A percentile compares a stretch with the other conserved stretches of the same genome.
phyloP scores from a whole-genome alignment of 2,888 invertebrate genomes.

The Scrobipalpa atriplicella region DNA sequence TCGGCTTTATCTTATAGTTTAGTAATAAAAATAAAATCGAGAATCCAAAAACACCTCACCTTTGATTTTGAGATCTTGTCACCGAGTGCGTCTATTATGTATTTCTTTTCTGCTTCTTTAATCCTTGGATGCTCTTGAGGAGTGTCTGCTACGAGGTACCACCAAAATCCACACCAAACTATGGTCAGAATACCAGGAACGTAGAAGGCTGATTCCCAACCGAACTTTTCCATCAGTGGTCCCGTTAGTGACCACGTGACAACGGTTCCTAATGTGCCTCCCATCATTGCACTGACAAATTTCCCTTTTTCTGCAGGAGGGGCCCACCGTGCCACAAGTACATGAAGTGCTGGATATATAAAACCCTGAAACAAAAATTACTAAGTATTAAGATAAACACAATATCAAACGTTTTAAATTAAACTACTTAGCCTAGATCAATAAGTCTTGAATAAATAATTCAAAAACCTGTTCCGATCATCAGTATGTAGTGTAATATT shows the following conservation, averaged over 20 bases:
- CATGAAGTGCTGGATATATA: conserved; percentile 85
- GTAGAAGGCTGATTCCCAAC: conserved; percentile 88
- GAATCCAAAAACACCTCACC: conserved; percentile 54
- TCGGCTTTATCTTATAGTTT: background rate
- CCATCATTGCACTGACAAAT: conserved; percentile 87
- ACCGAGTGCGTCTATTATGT: conserved; percentile 84
- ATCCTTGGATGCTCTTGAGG: conserved; percentile 85
- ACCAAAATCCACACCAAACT: conserved; percentile 83
- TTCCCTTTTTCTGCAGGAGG: conserved; percentile 89
- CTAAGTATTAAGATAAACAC: background rate
- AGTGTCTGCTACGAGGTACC: conserved; percentile 84
- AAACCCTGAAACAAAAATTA: conserved; percentile 75
- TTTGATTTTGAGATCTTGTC: conserved; percentile 80
- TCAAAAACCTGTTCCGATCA: background rate
- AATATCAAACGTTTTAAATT: background rate
- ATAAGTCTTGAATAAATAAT: background rate
- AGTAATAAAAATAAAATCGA: too few relatives aligned
- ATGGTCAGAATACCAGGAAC: conserved; percentile 81
- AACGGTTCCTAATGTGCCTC: conserved; percentile 88
- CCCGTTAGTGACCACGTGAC: conserved; percentile 87
- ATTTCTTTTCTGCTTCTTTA: conserved; percentile 83
- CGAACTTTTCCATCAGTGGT: conserved; percentile 82
- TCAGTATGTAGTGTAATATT: background rate
- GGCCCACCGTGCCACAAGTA: conserved; percentile 87
- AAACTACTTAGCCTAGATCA: background rate